Percentiles rank a stretch among this genome's conserved stretches.
Evolutionary conservation across 35 echinoderm and acorn worm genomes (phyloP).

Genomic region (Hemicentrotus pulcherrimus): DNA sequence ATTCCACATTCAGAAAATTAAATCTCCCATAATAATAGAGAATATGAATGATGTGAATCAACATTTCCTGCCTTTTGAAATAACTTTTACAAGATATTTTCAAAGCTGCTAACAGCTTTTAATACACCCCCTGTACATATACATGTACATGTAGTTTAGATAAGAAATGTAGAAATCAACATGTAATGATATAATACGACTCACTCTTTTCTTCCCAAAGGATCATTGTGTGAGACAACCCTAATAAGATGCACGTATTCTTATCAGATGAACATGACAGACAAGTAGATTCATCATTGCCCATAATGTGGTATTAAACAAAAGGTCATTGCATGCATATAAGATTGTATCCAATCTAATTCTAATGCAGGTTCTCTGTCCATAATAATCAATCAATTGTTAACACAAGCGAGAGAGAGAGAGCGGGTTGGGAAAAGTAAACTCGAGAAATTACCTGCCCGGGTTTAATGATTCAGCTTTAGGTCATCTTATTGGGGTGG

Average conservation of each 20-base stretch:
- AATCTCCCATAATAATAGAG: no score
- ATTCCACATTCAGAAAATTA: no score
- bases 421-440: neutral
- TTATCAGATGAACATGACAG: neutral
- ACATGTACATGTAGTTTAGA: no score
- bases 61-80: no score
- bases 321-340: constrained; percentile 11
- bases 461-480: neutral
- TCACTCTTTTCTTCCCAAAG: no score
- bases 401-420: neutral
- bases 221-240: neutral
- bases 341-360: neutral
- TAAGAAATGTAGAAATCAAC: no score
- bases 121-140: no score
- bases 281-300: neutral
- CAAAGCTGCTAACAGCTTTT: no score
- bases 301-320: neutral
- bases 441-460: neutral
- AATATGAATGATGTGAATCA: no score
- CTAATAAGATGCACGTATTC: neutral
- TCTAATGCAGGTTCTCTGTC: neutral
- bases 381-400: neutral
- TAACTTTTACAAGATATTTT: no score
- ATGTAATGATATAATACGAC: no score
- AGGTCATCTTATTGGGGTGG: neutral